Conservation (phyloP, 2,113 vertebrate genomes). For the Lophius piscatorius region DNA sequence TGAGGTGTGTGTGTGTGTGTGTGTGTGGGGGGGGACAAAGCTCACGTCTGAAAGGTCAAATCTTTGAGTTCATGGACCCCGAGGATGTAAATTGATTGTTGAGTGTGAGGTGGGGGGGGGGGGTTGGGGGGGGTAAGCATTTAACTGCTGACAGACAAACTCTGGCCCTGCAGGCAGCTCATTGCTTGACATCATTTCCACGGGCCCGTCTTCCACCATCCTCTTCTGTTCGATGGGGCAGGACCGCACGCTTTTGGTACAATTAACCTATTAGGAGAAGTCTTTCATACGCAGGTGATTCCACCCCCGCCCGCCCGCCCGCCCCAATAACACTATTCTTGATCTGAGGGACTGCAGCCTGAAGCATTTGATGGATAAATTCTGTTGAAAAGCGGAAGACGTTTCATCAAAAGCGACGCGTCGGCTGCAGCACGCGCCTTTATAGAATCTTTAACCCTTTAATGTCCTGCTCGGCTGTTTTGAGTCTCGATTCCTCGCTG, state of each 20-base stretch:
- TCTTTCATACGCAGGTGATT: conserved; percentile 69
- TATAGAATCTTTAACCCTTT: too few species aligned
- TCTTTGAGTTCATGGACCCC: conserved; percentile 71
- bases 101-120: conserved; percentile 68
- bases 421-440: conserved; percentile 2
- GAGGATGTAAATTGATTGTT: conserved; percentile 78
- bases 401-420: conserved; percentile 47
- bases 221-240: conserved; percentile 71
- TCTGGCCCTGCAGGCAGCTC: conserved; percentile 66
- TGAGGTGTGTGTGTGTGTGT: conserved; percentile 44
- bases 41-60: conserved; percentile 70
- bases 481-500: too few species aligned
- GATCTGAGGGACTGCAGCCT: conserved; percentile 54
- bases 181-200: conserved; percentile 75
- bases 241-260: conserved; percentile 70
- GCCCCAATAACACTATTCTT: conserved; percentile 54
- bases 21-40: conserved; percentile 50
- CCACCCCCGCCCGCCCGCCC: conserved; percentile 55
- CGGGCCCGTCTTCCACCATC: conserved; percentile 67
- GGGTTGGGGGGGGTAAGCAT: conserved; percentile 62
- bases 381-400: conserved; percentile 40
- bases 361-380: conserved; percentile 45
- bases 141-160: conserved; percentile 79
- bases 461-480: too few species aligned
- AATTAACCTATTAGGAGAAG: conserved; percentile 77